A percentile compares a stretch with the other conserved stretches of the same genome.
phyloP scores from a whole-genome alignment of 35 echinoderm and acorn worm species.

The Apostichopus japonicus region DNA sequence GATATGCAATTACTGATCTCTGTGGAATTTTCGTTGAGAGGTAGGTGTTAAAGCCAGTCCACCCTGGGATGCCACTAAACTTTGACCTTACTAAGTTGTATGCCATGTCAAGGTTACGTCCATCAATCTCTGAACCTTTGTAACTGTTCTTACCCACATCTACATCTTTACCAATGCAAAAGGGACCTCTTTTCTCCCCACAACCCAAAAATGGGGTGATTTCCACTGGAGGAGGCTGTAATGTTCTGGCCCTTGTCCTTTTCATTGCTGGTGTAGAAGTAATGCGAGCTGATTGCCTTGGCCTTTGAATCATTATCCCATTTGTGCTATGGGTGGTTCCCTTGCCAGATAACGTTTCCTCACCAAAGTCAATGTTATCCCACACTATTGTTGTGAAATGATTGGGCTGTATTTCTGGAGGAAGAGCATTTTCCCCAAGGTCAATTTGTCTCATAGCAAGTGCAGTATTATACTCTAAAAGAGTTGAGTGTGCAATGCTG shows the following conservation, averaged over 20 bases:
- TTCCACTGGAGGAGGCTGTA: not conserved
- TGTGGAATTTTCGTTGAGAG: not conserved
- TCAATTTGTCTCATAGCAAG: too few species aligned
- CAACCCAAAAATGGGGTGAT: not conserved
- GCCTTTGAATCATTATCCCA: not conserved
- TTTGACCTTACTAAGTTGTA: too few species aligned
- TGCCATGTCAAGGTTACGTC: too few species aligned
- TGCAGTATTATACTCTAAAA: too few species aligned
- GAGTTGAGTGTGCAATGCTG: slow-evolving; percentile 18
- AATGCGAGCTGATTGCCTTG: not conserved
- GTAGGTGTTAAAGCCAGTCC: not conserved
- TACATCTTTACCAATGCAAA: too few species aligned
- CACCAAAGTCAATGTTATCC: slow-evolving; percentile 78
- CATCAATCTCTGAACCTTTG: too few species aligned
- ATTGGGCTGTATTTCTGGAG: not conserved
- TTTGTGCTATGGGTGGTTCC: slow-evolving; percentile 9
- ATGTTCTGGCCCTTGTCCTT: not conserved
- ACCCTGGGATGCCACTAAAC: too few species aligned
- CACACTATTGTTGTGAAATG: slow-evolving; percentile 59
- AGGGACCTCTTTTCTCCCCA: too few species aligned
- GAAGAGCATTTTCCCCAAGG: too few species aligned
- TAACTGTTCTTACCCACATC: too few species aligned
- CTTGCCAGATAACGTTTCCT: slow-evolving; percentile 70
- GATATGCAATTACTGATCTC: not conserved
- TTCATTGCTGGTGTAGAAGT: not conserved